These are phyloP conservation scores for Pseudopleuronectes americanus DNA, from an alignment of 2,797 vertebrate genomes.

Conservation along the genomic window DNA sequence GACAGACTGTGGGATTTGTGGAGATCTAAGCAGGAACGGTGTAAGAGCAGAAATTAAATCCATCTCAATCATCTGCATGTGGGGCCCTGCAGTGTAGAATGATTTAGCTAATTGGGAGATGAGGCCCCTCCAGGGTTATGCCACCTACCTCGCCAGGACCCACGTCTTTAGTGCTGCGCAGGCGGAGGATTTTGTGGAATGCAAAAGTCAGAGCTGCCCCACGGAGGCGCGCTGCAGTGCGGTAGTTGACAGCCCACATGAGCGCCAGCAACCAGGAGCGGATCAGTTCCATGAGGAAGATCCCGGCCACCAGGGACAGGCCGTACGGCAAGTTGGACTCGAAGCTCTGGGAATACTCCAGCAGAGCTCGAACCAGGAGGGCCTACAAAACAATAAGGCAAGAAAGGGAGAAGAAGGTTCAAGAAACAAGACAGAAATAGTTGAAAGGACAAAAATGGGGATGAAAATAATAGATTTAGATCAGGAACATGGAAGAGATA, in stretches of 20 bases:
- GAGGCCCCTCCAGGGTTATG: constrained; percentile 27
- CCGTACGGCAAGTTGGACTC: constrained; percentile 76
- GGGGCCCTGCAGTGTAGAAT: constrained; percentile 29
- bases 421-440: neutral
- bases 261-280: constrained; percentile 87
- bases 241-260: constrained; percentile 88
- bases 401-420: constrained; percentile 10
- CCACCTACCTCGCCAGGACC: constrained; percentile 84
- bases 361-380: constrained; percentile 83
- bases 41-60: constrained; percentile 57
- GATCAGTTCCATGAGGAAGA: constrained; percentile 84
- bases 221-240: constrained; percentile 85
- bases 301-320: constrained; percentile 81
- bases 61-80: constrained; percentile 60
- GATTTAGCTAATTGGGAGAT: constrained; percentile 47
- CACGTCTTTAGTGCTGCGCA: constrained; percentile 86
- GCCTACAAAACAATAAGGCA: constrained; percentile 69
- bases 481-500: constrained; percentile 2
- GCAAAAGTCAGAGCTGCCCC: constrained; percentile 86
- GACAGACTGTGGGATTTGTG: constrained; percentile 51
- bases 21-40: constrained; percentile 43
- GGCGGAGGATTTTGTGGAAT: constrained; percentile 85
- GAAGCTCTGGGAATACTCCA: constrained; percentile 84
- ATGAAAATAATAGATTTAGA: neutral
- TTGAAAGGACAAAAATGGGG: neutral